These are phyloP conservation scores for Leptinotarsa texana DNA, from an alignment of 1,140 invertebrate genomes.

Conservation along the genomic window DNA sequence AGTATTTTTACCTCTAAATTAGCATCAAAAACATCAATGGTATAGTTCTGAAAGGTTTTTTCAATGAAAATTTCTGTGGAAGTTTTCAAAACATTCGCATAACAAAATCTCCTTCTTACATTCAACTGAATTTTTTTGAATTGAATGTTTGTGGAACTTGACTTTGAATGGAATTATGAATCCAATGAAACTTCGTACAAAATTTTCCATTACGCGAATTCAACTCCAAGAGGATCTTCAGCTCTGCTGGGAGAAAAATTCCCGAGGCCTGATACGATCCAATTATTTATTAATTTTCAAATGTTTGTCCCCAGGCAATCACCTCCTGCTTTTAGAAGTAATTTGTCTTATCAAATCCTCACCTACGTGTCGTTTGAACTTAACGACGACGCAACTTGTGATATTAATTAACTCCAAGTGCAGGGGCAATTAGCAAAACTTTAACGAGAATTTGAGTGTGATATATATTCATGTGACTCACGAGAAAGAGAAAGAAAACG, in stretches of 20 bases:
- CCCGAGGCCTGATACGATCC: background rate
- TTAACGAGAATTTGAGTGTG: slow-evolving; percentile 20
- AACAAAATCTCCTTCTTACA: too few species aligned
- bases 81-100: too few species aligned
- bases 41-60: too few species aligned
- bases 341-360: slow-evolving; percentile 24
- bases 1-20: too few species aligned
- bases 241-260: background rate
- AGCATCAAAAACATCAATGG: too few species aligned
- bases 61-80: too few species aligned
- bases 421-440: slow-evolving; percentile 20
- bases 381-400: slow-evolving; percentile 16
- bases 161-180: too few species aligned
- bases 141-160: too few species aligned
- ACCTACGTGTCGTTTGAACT: slow-evolving; percentile 10
- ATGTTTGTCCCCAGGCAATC: background rate
- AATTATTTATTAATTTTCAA: slow-evolving; percentile 11
- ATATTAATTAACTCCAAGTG: slow-evolving; percentile 24
- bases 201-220: too few species aligned
- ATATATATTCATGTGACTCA: slow-evolving; percentile 13
- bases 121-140: too few species aligned
- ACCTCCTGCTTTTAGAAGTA: background rate
- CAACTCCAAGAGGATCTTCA: background rate
- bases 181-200: too few species aligned
- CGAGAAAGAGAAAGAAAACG: background rate